Percentiles rank a stretch among this genome's conserved stretches.
Conservation (phyloP, 2,888 invertebrate genomes). For the Mythimna lalbum region DNA sequence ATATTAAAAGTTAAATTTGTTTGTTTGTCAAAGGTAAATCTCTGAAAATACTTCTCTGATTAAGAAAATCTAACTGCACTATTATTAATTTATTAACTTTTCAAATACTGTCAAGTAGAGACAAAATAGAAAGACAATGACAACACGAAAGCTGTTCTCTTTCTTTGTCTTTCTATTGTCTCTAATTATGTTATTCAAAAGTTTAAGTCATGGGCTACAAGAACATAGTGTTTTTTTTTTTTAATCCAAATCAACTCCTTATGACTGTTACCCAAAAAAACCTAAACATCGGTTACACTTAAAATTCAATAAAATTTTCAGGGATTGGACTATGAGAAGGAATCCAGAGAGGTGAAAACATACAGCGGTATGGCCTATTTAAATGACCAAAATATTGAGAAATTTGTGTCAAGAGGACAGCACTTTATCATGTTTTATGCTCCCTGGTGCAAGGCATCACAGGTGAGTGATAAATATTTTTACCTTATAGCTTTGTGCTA, state of each 20-base stretch:
- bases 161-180: no score
- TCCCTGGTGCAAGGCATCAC: slow-evolving; percentile 97
- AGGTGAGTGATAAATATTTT: slow-evolving; percentile 84
- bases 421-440: slow-evolving; percentile 98
- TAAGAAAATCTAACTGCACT: neutral
- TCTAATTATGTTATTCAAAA: no score
- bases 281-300: neutral
- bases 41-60: neutral
- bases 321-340: slow-evolving; percentile 67
- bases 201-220: no score
- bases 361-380: slow-evolving; percentile 93
- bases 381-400: slow-evolving; percentile 94
- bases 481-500: neutral
- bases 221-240: neutral
- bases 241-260: neutral
- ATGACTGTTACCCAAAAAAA: neutral
- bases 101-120: no score
- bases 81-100: no score
- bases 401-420: slow-evolving; percentile 93
- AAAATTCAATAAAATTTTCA: slow-evolving; percentile 49
- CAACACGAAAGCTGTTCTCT: no score
- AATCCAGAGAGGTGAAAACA: slow-evolving; percentile 88
- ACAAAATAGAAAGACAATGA: no score
- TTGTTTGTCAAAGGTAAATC: neutral
- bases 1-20: neutral